Percentiles rank a stretch among this genome's conserved stretches.
These are phyloP conservation scores for Sarcoramphus papa DNA, from an alignment of 2,797 vertebrate genomes.

Conservation along the genomic window DNA sequence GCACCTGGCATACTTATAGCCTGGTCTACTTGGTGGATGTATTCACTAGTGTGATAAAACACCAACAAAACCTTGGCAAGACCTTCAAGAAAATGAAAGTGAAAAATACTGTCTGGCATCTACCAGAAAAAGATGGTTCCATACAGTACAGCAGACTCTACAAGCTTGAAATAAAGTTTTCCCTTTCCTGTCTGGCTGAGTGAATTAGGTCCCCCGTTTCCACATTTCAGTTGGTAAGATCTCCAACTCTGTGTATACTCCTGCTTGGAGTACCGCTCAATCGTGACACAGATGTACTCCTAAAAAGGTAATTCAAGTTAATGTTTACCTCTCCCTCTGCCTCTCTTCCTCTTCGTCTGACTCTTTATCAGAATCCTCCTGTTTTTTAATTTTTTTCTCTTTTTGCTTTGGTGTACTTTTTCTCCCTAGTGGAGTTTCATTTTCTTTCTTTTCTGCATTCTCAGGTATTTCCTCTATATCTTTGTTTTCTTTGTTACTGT, in stretches of 20 bases:
- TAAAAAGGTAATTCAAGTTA: background rate
- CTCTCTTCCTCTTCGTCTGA: constrained; percentile 85
- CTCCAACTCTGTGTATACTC: background rate
- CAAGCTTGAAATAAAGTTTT: background rate
- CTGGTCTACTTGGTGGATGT: background rate
- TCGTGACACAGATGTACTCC: background rate
- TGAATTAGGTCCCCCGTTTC: background rate
- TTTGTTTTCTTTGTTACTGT: constrained; percentile 76
- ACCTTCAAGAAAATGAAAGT: background rate
- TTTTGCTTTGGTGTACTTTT: constrained; percentile 75
- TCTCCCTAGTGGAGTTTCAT: constrained; percentile 65
- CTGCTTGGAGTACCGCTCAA: background rate
- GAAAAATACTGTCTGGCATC: background rate
- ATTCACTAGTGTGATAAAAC: background rate
- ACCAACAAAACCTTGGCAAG: background rate
- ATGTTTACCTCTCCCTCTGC: constrained; percentile 69
- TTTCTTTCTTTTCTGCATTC: constrained; percentile 72
- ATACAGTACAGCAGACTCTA: background rate
- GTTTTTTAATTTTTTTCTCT: constrained; percentile 73
- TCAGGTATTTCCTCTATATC: constrained; percentile 69
- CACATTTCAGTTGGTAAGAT: background rate
- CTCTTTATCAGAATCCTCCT: constrained; percentile 85
- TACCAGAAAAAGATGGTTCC: background rate
- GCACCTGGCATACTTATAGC: background rate
- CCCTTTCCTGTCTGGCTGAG: background rate